phyloP scores from a whole-genome alignment of 2,888 invertebrate genomes.

The Miltochrista miniata region DNA sequence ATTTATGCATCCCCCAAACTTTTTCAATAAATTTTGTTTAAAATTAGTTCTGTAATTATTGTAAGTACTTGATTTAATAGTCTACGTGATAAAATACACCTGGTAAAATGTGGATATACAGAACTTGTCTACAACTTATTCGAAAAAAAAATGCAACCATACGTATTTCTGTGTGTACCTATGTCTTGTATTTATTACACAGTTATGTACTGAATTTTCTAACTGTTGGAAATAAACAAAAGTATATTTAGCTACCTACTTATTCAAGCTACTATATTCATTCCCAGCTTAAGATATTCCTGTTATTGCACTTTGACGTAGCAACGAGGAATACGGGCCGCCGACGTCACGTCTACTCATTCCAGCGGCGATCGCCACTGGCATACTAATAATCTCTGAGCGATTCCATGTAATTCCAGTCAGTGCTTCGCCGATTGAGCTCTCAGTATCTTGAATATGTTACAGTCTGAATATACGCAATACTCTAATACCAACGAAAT shows the following conservation, averaged over 20 bases:
- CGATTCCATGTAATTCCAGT: slow-evolving; percentile 74
- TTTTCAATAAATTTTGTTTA: too few species aligned
- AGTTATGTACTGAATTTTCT: background rate
- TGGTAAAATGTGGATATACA: too few species aligned
- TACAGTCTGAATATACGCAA: slow-evolving; percentile 35
- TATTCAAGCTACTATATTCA: background rate
- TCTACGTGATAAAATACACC: too few species aligned
- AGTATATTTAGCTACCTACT: background rate
- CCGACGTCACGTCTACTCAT: slow-evolving; percentile 75
- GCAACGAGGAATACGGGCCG: slow-evolving; percentile 50
- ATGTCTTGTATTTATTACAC: background rate
- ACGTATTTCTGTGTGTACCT: too few species aligned
- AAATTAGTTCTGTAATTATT: too few species aligned
- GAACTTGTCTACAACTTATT: too few species aligned
- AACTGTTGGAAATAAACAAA: background rate
- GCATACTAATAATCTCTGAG: slow-evolving; percentile 79
- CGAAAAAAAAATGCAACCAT: too few species aligned
- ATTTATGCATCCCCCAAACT: too few species aligned
- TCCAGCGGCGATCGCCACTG: slow-evolving; percentile 70
- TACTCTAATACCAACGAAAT: slow-evolving; percentile 20
- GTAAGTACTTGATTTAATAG: too few species aligned
- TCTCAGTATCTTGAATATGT: slow-evolving; percentile 77
- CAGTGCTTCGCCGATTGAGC: slow-evolving; percentile 64
- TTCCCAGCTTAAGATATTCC: slow-evolving; percentile 53
- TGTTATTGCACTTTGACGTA: slow-evolving; percentile 72